phyloP scores from a whole-genome alignment of 2,888 invertebrate species.

The Nesidiocoris tenuis region DNA sequence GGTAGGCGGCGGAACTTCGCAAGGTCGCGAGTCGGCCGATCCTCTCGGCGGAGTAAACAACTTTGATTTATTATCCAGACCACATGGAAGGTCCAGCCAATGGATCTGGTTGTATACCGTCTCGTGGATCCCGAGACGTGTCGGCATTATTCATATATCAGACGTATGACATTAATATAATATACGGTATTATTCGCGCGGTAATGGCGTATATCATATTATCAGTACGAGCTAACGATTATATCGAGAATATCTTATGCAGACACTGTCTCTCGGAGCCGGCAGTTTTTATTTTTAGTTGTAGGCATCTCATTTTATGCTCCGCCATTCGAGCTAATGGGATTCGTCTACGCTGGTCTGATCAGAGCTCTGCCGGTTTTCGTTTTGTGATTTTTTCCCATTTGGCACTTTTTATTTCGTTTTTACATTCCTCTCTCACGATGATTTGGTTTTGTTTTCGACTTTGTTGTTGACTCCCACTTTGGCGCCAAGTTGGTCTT shows the following conservation, averaged over 20 bases:
- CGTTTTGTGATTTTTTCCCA: background rate
- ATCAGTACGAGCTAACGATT: background rate
- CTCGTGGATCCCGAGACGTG: background rate
- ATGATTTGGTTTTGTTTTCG: background rate
- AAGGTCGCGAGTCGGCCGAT: conserved; percentile 33
- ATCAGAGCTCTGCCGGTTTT: background rate
- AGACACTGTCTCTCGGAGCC: background rate
- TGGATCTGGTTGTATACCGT: background rate
- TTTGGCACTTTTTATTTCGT: background rate
- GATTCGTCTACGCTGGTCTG: background rate
- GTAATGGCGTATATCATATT: background rate
- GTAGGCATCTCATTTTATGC: background rate
- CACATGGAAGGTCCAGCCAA: background rate
- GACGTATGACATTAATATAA: background rate
- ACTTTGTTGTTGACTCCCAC: background rate
- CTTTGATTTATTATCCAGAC: conserved; percentile 38
- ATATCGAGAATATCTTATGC: background rate
- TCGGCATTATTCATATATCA: background rate
- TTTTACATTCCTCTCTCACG: background rate
- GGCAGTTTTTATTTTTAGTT: background rate
- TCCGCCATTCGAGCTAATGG: background rate
- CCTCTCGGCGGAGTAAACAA: conserved; percentile 36
- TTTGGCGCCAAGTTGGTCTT: background rate
- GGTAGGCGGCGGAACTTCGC: conserved; percentile 29
- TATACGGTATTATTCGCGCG: too few relatives aligned